Evolutionary conservation across 2,797 vertebrate genomes (phyloP).

Genomic region (Liasis olivaceus): DNA sequence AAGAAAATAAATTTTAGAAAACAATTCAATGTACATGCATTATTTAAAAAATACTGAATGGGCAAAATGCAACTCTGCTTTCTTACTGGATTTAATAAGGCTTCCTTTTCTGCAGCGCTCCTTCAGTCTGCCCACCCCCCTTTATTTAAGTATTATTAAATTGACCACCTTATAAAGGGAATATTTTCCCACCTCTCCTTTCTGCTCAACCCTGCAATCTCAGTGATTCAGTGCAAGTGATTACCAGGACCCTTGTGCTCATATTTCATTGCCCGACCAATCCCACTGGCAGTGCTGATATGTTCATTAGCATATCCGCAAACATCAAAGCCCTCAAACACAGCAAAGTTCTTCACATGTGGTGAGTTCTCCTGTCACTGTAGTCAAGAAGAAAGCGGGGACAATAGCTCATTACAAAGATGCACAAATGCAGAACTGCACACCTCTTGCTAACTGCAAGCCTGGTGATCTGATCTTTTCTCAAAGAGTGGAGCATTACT

Average conservation of each 20-base stretch:
- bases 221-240: background rate
- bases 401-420: background rate
- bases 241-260: conserved; percentile 7
- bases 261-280: conserved; percentile 19
- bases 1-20: background rate
- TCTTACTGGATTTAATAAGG: background rate
- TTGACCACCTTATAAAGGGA: background rate
- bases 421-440: background rate
- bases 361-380: background rate
- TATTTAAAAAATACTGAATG: background rate
- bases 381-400: background rate
- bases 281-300: background rate
- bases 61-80: background rate
- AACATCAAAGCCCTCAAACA: conserved; percentile 21
- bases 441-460: background rate
- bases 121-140: background rate
- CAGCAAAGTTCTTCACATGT: conserved; percentile 20
- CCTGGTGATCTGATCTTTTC: background rate
- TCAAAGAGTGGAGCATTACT: background rate
- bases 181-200: background rate
- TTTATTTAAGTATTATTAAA: background rate
- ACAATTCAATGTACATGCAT: background rate
- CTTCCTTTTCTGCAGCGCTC: background rate
- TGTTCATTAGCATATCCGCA: background rate
- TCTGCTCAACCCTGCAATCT: background rate